Evolutionary conservation across 2,888 invertebrate genomes (phyloP).

Genomic region (Diloba caeruleocephala): DNA sequence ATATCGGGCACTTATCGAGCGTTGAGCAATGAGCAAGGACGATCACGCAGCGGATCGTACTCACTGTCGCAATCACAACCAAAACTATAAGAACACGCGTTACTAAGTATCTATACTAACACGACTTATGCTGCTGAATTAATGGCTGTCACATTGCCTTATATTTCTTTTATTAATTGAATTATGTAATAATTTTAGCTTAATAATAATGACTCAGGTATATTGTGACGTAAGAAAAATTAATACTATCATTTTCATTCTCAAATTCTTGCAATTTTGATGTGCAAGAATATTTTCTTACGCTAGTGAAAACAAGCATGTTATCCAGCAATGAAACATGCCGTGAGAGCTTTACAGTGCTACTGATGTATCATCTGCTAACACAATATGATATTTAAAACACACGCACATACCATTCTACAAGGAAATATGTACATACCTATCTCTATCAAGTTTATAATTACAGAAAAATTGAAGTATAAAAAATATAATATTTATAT

Average conservation of each 20-base stretch:
- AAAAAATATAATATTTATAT: constrained; percentile 7
- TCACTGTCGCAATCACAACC: constrained; percentile 63
- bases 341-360: constrained; percentile 4
- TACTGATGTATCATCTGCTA: constrained; percentile 6
- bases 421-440: constrained; percentile 20
- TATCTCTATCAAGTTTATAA: constrained; percentile 15
- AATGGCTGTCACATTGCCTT: constrained; percentile 14
- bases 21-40: constrained; percentile 84
- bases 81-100: constrained; percentile 37
- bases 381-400: background rate
- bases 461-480: constrained; percentile 8
- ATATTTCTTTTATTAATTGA: no score
- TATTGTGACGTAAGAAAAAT: no score
- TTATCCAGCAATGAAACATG: background rate
- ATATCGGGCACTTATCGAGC: constrained; percentile 73
- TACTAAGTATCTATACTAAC: constrained; percentile 35
- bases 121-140: constrained; percentile 21
- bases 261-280: background rate
- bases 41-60: constrained; percentile 60
- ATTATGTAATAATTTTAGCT: no score
- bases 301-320: no score
- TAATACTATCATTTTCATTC: constrained; percentile 1
- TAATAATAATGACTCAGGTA: no score
- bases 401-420: constrained; percentile 23
- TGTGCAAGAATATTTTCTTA: no score